phyloP scores from a whole-genome alignment of 2,797 vertebrate species.

The Halcyon leucocephala region DNA sequence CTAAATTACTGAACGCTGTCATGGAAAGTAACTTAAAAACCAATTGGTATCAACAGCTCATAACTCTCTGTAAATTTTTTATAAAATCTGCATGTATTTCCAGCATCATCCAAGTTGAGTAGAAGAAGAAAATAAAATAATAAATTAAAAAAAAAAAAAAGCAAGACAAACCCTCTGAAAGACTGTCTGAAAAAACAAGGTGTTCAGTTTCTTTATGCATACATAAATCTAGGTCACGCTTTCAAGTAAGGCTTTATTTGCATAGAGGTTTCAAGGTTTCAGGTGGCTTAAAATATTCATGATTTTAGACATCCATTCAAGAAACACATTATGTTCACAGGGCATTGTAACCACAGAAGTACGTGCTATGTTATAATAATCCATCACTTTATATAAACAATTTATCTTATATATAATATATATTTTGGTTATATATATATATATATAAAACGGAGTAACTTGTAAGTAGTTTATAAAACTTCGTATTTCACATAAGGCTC shows the following conservation, averaged over 20 bases:
- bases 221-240: constrained; percentile 8
- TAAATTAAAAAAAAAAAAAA: background rate
- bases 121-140: background rate
- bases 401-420: background rate
- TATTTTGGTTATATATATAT: background rate
- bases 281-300: constrained; percentile 21
- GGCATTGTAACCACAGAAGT: background rate
- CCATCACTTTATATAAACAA: background rate
- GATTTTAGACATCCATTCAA: background rate
- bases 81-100: background rate
- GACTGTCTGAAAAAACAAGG: background rate
- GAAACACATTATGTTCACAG: background rate
- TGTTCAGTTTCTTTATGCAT: background rate
- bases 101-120: background rate
- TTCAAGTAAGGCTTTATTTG: background rate
- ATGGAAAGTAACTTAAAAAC: background rate
- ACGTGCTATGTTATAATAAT: background rate
- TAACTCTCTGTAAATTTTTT: background rate
- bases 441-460: background rate
- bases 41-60: background rate
- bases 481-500: background rate
- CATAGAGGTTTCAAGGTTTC: background rate
- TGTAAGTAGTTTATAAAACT: background rate
- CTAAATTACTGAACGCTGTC: background rate
- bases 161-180: background rate